Evolutionary conservation across 2,113 vertebrate species (phyloP), one percentile per base, ranked within the genome.

Genomic region (Bungarus multicinctus): DNA sequence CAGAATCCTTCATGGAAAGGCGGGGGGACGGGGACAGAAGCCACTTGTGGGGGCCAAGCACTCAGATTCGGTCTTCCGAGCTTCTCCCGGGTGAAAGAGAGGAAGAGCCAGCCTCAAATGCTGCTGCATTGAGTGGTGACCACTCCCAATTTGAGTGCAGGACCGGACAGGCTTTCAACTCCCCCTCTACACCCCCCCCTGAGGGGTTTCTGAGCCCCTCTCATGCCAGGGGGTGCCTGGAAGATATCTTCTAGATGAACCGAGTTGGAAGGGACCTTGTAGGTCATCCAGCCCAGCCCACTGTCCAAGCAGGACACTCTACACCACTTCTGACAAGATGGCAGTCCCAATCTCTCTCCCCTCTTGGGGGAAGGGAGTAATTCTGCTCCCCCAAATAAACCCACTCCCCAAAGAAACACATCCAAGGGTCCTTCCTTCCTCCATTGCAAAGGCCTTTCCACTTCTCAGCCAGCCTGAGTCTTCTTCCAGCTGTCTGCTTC

Each of bases 11-110:
- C 60, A 2, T 14, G 5, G 30, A 69, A 69, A 69, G 12, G 58
- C 11, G 12, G 27, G 6, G 6, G 64, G 30, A 12, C 14, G 0
- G 30, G 64, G 14, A 12, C 30, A 16, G 30, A 34, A 30, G 64
- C 14, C 30, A 69, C 5, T 16, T 10, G 10, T 8, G 4, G 64
- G 11, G 12, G 30, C 14, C n/a, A 14, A 34, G 64, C 14, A 14
- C 64, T 16, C 64, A 6, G 5, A 69, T 34, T 69, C 0, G 12
- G 12, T 2, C 64, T 14, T 18, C 64, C 14, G n/a, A n/a, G n/a
- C n/a, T 14, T 74, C 64, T 6, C 14, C 25, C 0, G 0, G 30
- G 12, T 2, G 12, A 12, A n/a, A n/a, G 4, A 0, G 1, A 14
- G 30, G 12, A 69, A 69, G 12, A n/a, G 3, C 60, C 64, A 16